Conservation (phyloP, 2,888 invertebrate species). For the Drosophila mimica region DNA sequence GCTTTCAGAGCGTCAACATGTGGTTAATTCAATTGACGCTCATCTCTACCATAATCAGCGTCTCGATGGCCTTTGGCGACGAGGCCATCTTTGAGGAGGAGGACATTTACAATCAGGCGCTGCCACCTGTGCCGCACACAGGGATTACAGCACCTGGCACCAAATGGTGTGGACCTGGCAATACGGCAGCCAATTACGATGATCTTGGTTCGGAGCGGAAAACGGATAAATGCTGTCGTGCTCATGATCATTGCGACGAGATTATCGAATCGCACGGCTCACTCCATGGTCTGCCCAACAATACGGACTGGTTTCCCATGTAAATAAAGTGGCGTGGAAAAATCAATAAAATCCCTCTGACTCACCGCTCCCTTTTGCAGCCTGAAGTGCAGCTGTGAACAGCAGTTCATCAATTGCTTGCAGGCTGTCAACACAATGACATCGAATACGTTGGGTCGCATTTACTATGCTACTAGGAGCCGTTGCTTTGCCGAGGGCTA, state of each 20-base stretch:
- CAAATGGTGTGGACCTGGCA: conserved; percentile 96
- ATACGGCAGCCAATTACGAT: conserved; percentile 91
- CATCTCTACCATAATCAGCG: conserved; percentile 14
- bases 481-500: conserved; percentile 80
- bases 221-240: conserved; percentile 94
- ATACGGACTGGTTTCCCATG: conserved; percentile 84
- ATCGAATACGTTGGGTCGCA: conserved; percentile 80
- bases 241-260: conserved; percentile 89
- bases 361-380: conserved; percentile 47
- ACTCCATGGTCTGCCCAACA: conserved; percentile 77
- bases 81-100: conserved; percentile 84
- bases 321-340: conserved; percentile 51
- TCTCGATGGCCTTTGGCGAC: conserved; percentile 67
- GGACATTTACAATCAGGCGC: conserved; percentile 82
- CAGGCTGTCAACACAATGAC: conserved; percentile 76
- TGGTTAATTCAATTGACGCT: conserved; percentile 13
- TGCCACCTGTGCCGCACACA: conserved; percentile 74
- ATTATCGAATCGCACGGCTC: conserved; percentile 78
- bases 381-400: conserved; percentile 84
- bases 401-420: conserved; percentile 83
- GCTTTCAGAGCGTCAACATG: conserved; percentile 35
- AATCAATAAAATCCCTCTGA: conserved; percentile 40
- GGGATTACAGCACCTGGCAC: conserved; percentile 88
- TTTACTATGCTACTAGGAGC: conserved; percentile 81
- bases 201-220: conserved; percentile 92